phyloP scores from a whole-genome alignment of 1,140 invertebrate genomes.

The Lucilia sericata region DNA sequence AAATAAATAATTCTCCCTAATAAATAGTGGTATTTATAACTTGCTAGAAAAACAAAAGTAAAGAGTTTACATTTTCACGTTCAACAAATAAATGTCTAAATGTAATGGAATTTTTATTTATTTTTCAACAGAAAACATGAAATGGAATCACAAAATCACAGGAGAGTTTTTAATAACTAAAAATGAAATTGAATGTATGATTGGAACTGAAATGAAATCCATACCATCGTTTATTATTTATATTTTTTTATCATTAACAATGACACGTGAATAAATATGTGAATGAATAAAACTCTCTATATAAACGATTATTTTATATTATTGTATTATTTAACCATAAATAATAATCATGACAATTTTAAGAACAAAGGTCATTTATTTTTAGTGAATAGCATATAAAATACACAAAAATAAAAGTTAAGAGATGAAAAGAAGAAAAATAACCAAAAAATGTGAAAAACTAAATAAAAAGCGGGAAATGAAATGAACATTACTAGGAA shows the following conservation, averaged over 20 bases:
- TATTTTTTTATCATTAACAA: constrained; percentile 20
- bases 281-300: background rate
- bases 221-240: background rate
- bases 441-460: background rate
- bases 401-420: no score
- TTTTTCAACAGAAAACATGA: background rate
- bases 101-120: constrained; percentile 43
- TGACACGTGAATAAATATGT: background rate
- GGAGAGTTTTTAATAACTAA: constrained; percentile 21
- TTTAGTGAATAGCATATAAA: background rate
- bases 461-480: background rate
- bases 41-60: background rate
- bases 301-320: constrained; percentile 9
- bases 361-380: constrained; percentile 35
- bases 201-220: constrained; percentile 11
- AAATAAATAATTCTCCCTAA: no score
- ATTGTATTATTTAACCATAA: constrained; percentile 41
- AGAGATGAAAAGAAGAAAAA: background rate
- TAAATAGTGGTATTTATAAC: no score
- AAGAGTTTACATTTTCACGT: background rate
- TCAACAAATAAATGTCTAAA: background rate
- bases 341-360: constrained; percentile 38
- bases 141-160: constrained; percentile 32
- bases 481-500: background rate
- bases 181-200: background rate